phyloP scores from a whole-genome alignment of 2,113 vertebrate species.

The Phalacrocorax aristotelis region DNA sequence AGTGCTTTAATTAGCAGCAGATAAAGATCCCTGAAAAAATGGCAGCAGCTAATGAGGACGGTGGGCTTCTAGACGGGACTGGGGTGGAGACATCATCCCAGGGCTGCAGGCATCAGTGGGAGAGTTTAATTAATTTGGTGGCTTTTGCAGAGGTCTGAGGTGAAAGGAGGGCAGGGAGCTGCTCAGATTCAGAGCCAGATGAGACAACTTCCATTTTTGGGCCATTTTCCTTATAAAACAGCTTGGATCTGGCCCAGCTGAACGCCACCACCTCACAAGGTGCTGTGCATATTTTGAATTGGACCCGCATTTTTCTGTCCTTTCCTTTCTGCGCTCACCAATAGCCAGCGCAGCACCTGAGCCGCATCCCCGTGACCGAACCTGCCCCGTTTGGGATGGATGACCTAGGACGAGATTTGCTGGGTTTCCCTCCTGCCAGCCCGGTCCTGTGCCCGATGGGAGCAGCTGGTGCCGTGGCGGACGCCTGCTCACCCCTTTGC shows the following conservation, averaged over 20 bases:
- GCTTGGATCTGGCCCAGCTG: background rate
- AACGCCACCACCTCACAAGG: background rate
- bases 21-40: background rate
- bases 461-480: accelerated
- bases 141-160: background rate
- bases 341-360: background rate
- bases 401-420: background rate
- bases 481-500: background rate
- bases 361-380: accelerated
- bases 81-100: background rate
- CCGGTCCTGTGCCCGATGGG: accelerated
- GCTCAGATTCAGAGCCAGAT: background rate
- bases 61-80: background rate
- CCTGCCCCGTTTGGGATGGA: background rate
- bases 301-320: background rate
- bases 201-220: background rate
- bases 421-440: background rate
- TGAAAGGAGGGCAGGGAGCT: background rate
- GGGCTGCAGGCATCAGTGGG: background rate
- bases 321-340: background rate
- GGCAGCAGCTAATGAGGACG: background rate
- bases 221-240: background rate
- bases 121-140: background rate
- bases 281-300: background rate
- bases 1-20: background rate